phyloP scores from a whole-genome alignment of 2,888 invertebrate genomes.

The Ferdinandea cuprea region DNA sequence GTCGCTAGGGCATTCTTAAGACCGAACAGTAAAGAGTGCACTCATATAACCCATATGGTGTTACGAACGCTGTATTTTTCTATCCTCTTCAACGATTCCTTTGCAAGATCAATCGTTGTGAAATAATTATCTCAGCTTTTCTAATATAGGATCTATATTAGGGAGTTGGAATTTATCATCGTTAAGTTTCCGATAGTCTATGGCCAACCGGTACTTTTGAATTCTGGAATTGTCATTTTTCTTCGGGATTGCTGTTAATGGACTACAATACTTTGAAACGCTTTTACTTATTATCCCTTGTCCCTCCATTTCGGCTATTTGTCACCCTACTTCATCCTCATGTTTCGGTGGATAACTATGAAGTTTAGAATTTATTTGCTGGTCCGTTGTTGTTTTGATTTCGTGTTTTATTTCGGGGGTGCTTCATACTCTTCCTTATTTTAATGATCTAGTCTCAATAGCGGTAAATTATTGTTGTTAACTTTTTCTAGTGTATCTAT shows the following conservation, averaged over 20 bases:
- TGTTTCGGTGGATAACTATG: not conserved
- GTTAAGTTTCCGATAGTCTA: constrained; percentile 4
- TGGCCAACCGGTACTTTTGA: not conserved
- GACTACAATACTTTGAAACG: too few species aligned
- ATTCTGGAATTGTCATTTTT: not conserved
- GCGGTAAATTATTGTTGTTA: too few species aligned
- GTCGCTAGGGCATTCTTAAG: too few species aligned
- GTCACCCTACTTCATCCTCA: not conserved
- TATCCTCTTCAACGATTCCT: not conserved
- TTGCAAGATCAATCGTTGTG: not conserved
- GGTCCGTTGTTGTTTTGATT: not conserved
- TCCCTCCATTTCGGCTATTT: not conserved
- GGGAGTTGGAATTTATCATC: constrained; percentile 17
- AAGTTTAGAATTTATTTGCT: constrained; percentile 5
- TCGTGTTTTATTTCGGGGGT: too few species aligned
- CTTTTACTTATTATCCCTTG: not conserved
- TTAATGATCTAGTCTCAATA: too few species aligned
- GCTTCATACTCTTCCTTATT: too few species aligned
- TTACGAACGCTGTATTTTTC: constrained; percentile 13
- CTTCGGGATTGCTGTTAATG: too few species aligned
- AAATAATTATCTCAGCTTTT: constrained; percentile 6
- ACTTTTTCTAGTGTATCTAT: too few species aligned
- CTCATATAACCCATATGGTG: constrained; percentile 13
- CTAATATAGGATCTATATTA: constrained; percentile 9
- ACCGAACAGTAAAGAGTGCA: not conserved